Base-by-base conservation (phyloP, 2,888 invertebrate species). In the Dasysyrphus tricinctus region DNA sequence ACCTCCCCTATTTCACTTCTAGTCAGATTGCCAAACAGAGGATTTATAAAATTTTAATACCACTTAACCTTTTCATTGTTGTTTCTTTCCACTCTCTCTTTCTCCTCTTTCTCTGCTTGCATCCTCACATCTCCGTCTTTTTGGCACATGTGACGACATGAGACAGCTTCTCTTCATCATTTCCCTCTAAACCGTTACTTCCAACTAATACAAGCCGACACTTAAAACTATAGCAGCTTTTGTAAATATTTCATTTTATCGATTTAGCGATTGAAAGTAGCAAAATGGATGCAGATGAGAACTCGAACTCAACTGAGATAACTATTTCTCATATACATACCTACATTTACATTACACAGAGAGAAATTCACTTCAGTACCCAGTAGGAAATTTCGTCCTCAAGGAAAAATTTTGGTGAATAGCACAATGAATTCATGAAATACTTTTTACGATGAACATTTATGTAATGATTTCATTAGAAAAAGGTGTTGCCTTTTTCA, bases 51-150 rank as follows among this genome's bases (percentile, higher is more conserved):
- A 72, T 34, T 72, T 34, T 65, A 77, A 77, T 77, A 72, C 77
- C 65, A 82, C 72, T 82, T 82, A 77, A 67, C 81, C 72, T 82
- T 76, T 72, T 67, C 77, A 57, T 37, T 67, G 32, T 72, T 34
- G 63, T n/a, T 77, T 16, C 49, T 49, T 29, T 0, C 2, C 24
- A 4, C 24, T 24, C 24, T 24, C 24, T 24, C 24, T 24, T 2
- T 24, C 24, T 24, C 24, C 24, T 24, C 24, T 3, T 24, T 24
- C 3, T 24, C 65, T 32, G 63, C 44, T 44, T 63, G 65, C 47
- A 16, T 34, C 47, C 34, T 34, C 32, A 16, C 5, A 16, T 19
- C 3, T 37, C 1, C 16, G 19, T 32, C 32, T 16, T 29, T n/a
- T 29, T 61, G 47, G 0, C 63, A 81, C 80, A 54, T 70, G 69